phyloP scores from a whole-genome alignment of 2,888 invertebrate species.

The Notodonta ziczac region DNA sequence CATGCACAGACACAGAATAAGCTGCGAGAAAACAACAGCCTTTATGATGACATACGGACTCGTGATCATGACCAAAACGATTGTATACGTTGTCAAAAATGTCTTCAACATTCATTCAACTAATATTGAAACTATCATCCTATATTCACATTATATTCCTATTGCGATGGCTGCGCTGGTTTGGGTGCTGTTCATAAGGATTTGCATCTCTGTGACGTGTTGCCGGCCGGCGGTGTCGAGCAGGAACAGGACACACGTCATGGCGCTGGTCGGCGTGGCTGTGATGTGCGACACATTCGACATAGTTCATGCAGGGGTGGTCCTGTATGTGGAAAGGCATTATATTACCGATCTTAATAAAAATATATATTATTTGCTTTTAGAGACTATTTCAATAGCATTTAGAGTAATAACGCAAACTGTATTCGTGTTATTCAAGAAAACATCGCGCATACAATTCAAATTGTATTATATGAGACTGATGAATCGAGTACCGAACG shows the following conservation, averaged over 20 bases:
- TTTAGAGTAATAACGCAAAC: neutral
- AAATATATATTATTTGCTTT: neutral
- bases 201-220: neutral
- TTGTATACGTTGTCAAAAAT: neutral
- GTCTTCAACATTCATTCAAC: neutral
- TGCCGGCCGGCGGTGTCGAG: neutral
- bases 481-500: neutral
- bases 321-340: neutral
- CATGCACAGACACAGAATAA: neutral
- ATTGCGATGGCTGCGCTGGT: neutral
- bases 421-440: neutral
- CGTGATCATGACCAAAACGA: neutral
- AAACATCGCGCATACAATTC: neutral
- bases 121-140: neutral
- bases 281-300: constrained; percentile 1
- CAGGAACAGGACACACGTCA: neutral
- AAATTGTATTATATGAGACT: neutral
- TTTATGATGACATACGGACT: neutral
- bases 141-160: neutral
- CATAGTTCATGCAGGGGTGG: neutral
- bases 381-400: neutral
- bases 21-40: constrained; percentile 1
- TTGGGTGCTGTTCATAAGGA: neutral
- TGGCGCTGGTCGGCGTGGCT: constrained; percentile 2
- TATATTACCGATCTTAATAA: too few species aligned